Conservation (phyloP, 2,797 vertebrate species). For the Rhabdomys pumilio region DNA sequence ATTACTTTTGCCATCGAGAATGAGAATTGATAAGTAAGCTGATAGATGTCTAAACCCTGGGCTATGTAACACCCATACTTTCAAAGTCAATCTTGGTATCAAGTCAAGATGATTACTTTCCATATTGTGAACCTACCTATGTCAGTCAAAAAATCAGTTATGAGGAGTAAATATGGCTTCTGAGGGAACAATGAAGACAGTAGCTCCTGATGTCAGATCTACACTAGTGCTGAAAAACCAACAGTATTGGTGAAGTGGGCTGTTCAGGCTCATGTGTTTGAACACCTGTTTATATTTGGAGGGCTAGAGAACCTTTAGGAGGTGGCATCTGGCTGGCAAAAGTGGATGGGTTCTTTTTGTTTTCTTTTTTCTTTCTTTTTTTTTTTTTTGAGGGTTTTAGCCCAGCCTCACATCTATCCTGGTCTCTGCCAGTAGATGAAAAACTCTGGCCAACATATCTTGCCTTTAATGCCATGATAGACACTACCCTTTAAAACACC, state of each 20-base stretch:
- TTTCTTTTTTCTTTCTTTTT: too few species aligned
- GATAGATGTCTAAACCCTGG: not conserved
- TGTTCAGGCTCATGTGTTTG: not conserved
- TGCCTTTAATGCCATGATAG: not conserved
- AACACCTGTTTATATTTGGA: not conserved
- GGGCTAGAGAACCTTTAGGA: not conserved
- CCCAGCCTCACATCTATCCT: not conserved
- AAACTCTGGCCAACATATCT: not conserved
- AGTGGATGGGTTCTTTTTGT: too few species aligned
- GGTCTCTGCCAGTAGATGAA: too few species aligned
- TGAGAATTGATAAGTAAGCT: slow-evolving; percentile 17
- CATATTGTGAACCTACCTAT: not conserved
- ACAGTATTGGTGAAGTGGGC: not conserved
- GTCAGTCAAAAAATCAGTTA: slow-evolving; percentile 4
- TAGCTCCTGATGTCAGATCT: not conserved
- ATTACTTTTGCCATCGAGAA: slow-evolving; percentile 18
- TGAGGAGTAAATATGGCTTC: not conserved
- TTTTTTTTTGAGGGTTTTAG: not conserved
- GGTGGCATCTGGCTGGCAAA: not conserved
- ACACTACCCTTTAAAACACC: not conserved
- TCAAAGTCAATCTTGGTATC: slow-evolving; percentile 28
- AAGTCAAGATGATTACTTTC: slow-evolving; percentile 40
- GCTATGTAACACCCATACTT: not conserved
- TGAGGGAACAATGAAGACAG: not conserved
- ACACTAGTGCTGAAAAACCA: slow-evolving; percentile 1